Percentiles rank a stretch among this genome's conserved stretches.
These are phyloP conservation scores for Hydrotaea diabolus DNA, from an alignment of 2,888 invertebrate genomes.

Conservation along the genomic window DNA sequence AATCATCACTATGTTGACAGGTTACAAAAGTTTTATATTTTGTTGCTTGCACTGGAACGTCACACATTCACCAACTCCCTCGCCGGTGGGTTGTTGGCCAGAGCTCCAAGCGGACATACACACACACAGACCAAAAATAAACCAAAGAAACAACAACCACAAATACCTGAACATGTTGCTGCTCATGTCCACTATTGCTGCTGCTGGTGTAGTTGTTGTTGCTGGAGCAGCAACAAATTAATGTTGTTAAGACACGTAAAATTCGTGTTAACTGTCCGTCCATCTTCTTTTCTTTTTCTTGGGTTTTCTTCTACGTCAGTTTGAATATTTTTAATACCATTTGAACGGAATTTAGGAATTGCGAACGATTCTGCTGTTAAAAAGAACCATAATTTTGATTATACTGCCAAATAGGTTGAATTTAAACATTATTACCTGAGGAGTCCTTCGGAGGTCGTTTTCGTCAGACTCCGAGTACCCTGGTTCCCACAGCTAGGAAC, in stretches of 20 bases:
- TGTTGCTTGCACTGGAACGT: slow-evolving; percentile 12
- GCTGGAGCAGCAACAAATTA: slow-evolving; percentile 65
- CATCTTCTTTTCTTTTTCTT: slow-evolving; percentile 25
- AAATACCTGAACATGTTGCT: slow-evolving; percentile 56
- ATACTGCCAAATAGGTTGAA: too few relatives aligned
- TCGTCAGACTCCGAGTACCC: too few relatives aligned
- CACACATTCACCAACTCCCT: neutral
- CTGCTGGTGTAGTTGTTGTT: neutral
- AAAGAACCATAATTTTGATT: too few relatives aligned
- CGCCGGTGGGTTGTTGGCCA: neutral
- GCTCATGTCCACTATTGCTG: slow-evolving; percentile 45
- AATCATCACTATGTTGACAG: slow-evolving; percentile 70
- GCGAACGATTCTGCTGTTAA: neutral
- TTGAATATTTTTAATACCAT: slow-evolving; percentile 36
- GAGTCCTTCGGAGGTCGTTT: too few relatives aligned
- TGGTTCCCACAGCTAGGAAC: too few relatives aligned
- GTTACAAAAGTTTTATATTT: slow-evolving; percentile 67
- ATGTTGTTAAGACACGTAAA: slow-evolving; percentile 72
- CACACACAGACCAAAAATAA: neutral
- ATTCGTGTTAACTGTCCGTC: slow-evolving; percentile 70
- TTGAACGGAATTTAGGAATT: slow-evolving; percentile 24
- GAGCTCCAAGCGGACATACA: neutral
- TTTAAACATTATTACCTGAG: too few relatives aligned
- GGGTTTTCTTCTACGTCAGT: neutral
- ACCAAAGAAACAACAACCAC: neutral